phyloP scores from a whole-genome alignment of 1,140 invertebrate species.

The Ips nitidus region DNA sequence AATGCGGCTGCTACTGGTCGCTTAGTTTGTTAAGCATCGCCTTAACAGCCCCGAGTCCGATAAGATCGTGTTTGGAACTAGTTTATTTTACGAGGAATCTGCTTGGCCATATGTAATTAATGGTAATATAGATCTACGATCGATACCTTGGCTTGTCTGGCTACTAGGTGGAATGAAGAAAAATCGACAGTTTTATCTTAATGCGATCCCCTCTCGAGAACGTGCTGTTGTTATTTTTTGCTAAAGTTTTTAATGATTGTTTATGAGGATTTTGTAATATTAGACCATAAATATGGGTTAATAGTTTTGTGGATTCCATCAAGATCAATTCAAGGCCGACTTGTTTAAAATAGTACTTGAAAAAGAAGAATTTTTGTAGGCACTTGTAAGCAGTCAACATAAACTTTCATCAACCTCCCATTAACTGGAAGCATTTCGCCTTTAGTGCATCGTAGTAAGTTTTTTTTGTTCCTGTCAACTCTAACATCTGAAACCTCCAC shows the following conservation, averaged over 20 bases:
- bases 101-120: conserved; percentile 30
- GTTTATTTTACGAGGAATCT: conserved; percentile 30
- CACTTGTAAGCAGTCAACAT: too few species aligned
- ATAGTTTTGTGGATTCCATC: conserved; percentile 7
- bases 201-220: conserved; percentile 28
- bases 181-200: conserved; percentile 28
- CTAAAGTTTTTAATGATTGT: conserved; percentile 4
- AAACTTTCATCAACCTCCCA: too few species aligned
- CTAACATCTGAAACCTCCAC: neutral
- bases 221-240: conserved; percentile 26
- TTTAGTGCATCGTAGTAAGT: too few species aligned
- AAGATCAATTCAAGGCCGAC: neutral
- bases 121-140: conserved; percentile 32
- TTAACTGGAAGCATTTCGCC: too few species aligned
- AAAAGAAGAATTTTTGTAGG: too few species aligned
- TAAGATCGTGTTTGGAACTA: conserved; percentile 29
- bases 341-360: too few species aligned
- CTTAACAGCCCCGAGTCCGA: conserved; percentile 7
- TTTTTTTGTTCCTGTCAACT: neutral
- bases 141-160: conserved; percentile 8
- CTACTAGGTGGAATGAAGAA: conserved; percentile 18
- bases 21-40: conserved; percentile 8
- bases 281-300: conserved; percentile 22
- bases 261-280: conserved; percentile 18
- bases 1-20: neutral